Percentiles rank a stretch among this genome's conserved stretches.
phyloP scores from a whole-genome alignment of 2,797 vertebrate species.

The Pitangus sulphuratus region DNA sequence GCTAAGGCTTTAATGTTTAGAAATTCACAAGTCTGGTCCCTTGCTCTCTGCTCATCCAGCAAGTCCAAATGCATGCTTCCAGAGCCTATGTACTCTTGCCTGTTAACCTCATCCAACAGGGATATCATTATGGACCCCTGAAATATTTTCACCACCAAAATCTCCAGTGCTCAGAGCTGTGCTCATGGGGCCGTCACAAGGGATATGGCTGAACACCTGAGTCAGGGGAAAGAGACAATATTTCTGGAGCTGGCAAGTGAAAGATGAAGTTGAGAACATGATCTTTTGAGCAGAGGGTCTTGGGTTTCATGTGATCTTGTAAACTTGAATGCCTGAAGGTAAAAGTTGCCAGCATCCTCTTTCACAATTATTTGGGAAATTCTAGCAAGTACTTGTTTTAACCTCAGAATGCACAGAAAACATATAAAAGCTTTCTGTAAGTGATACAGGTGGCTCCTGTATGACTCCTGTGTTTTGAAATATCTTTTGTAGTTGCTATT shows the following conservation, averaged over 20 bases:
- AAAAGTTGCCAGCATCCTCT: background rate
- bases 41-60: background rate
- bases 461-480: background rate
- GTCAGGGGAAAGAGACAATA: background rate
- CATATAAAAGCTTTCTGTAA: background rate
- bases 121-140: background rate
- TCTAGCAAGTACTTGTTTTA: background rate
- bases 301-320: background rate
- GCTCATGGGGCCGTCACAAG: background rate
- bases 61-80: background rate
- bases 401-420: background rate
- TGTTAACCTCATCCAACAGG: background rate
- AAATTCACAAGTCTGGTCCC: background rate
- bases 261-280: background rate
- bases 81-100: background rate
- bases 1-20: background rate
- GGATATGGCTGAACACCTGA: background rate
- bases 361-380: background rate
- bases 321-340: background rate
- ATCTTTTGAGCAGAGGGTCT: background rate
- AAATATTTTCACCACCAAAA: background rate
- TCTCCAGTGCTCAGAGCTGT: accelerated
- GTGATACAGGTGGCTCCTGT: background rate
- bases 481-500: background rate
- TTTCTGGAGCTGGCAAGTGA: background rate